Evolutionary conservation across 2,888 invertebrate species (phyloP).

Genomic region (Acrocyrtus sp.): DNA sequence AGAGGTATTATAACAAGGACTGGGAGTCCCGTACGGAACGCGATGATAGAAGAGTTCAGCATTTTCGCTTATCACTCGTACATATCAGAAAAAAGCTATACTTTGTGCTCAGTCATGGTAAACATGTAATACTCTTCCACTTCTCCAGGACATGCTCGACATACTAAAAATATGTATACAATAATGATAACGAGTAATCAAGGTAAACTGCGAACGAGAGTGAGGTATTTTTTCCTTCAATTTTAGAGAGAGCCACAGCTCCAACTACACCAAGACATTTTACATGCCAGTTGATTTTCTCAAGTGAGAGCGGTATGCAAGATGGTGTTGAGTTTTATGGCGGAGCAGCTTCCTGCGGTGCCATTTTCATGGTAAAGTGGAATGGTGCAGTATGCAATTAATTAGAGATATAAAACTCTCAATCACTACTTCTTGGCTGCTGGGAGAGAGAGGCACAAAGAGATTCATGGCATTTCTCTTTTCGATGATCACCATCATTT

Average conservation of each 20-base stretch:
- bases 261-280: neutral
- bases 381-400: conserved; percentile 45
- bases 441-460: neutral
- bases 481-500: neutral
- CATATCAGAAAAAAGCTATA: neutral
- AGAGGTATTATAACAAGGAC: neutral
- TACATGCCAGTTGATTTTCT: neutral
- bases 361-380: conserved; percentile 39
- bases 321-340: conserved; percentile 47
- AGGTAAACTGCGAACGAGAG: conserved; percentile 6
- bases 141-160: conserved; percentile 14
- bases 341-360: conserved; percentile 47
- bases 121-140: neutral
- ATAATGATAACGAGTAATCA: conserved; percentile 31
- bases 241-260: neutral
- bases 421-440: too few relatives aligned
- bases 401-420: conserved; percentile 44
- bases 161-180: conserved; percentile 4
- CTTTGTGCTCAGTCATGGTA: conserved; percentile 8
- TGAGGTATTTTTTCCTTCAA: neutral
- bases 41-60: neutral
- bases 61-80: neutral
- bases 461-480: conserved; percentile 34
- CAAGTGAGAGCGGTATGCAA: conserved; percentile 26
- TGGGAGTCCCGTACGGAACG: neutral